These are phyloP conservation scores for Nemopilema nomurai DNA, from an alignment of 30 jellyfish, hydroid and myxozoan genomes.

Conservation along the genomic window DNA sequence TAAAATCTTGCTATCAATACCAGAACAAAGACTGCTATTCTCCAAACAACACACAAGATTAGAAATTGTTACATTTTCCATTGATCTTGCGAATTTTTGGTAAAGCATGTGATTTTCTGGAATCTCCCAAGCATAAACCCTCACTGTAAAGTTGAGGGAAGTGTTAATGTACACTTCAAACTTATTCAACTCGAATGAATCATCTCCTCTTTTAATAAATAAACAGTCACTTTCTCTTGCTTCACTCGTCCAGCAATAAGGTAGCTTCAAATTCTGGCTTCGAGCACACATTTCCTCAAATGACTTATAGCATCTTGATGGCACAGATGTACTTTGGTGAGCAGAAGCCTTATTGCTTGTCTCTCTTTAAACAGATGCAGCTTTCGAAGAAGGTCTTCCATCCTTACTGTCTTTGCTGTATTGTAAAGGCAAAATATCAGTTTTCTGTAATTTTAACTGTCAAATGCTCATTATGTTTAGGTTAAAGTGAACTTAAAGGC, in stretches of 20 bases:
- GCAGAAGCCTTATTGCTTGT: neutral
- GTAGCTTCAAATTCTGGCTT: conserved; percentile 13
- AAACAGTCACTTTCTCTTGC: conserved; percentile 7
- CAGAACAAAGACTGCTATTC: conserved; percentile 15
- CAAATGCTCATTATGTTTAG: neutral
- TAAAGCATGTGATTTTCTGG: conserved; percentile 50
- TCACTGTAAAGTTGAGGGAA: conserved; percentile 33
- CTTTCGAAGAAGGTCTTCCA: neutral
- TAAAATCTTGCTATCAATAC: conserved; percentile 6
- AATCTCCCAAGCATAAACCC: conserved; percentile 51
- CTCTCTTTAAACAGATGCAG: neutral
- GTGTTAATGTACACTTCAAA: conserved; percentile 38
- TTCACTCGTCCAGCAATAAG: conserved; percentile 8
- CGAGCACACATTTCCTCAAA: conserved; percentile 6
- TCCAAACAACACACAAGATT: conserved; percentile 23
- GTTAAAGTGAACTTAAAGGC: neutral
- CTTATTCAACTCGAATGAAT: conserved; percentile 8
- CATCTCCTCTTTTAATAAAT: conserved; percentile 1
- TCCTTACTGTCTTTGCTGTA: neutral
- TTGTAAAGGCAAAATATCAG: neutral
- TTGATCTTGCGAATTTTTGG: conserved; percentile 19
- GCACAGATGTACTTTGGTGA: neutral
- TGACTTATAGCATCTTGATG: conserved; percentile 10
- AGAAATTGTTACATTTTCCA: conserved; percentile 45
- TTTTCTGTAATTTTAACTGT: neutral